Conservation (phyloP, 1,140 invertebrate genomes). For the Bombus impatiens region DNA sequence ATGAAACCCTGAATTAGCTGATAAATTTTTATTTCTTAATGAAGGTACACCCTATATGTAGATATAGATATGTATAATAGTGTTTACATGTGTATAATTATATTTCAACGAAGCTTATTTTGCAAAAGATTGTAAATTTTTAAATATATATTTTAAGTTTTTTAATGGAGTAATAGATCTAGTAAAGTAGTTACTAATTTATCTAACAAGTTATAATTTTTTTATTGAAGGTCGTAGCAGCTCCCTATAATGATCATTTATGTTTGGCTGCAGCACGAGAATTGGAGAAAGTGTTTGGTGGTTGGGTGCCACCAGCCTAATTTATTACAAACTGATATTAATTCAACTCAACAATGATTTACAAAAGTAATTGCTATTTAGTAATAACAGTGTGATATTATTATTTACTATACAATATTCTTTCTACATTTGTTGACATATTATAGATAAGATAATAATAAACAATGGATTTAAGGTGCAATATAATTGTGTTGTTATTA, state of each 20-base stretch:
- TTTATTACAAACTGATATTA: not conserved
- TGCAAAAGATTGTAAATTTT: not conserved
- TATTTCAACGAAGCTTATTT: not conserved
- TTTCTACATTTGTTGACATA: not conserved
- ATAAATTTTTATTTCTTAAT: too few relatives aligned
- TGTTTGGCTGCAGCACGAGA: constrained; percentile 92
- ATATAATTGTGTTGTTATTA: not conserved
- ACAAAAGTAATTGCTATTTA: too few relatives aligned
- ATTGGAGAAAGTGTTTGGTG: constrained; percentile 91
- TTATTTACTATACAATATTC: not conserved
- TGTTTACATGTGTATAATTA: too few relatives aligned
- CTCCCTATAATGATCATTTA: constrained; percentile 89
- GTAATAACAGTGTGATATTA: too few relatives aligned
- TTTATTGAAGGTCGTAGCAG: constrained; percentile 86
- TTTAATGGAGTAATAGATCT: too few relatives aligned
- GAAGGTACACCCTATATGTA: too few relatives aligned
- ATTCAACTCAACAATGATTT: not conserved
- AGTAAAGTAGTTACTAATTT: not conserved
- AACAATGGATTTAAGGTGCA: not conserved
- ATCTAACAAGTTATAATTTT: constrained; percentile 4
- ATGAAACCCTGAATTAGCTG: too few relatives aligned
- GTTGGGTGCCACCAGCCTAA: constrained; percentile 87
- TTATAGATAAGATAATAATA: not conserved
- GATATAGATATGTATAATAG: too few relatives aligned
- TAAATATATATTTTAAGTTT: too few relatives aligned